Evolutionary conservation across 2,797 vertebrate genomes (phyloP), one percentile per base, ranked within the genome.

Genomic region (Amazona finschi): DNA sequence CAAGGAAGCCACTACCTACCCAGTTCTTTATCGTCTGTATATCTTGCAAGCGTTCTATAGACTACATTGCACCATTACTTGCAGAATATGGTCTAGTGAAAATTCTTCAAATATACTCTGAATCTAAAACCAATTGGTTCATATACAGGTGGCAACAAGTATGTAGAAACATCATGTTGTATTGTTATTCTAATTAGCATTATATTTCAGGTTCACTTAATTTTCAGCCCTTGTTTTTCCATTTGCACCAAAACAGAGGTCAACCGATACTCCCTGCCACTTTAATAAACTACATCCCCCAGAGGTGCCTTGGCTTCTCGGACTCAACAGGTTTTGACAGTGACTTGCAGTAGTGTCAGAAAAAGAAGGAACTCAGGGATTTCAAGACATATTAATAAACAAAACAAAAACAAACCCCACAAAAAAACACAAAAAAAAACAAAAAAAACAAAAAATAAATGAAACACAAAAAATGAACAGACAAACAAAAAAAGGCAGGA

Each of bases 361-460:
- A 90, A 43, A 33, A 11, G 3, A 27, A 73, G n/a, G 65, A 61
- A 46, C 31, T 7, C 3, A 30, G 1, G 1, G 3, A 1, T 0
- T 4, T 61, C n/a, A 50, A 62, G 39, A 58, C 3, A 61, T 16
- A 20, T 39, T 6, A 53, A 78, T 38, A 55, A 52, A 60, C 6
- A 11, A 1, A 8, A 28, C 9, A 33, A 47, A 22, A 39, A 25
- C 4, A 36, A 36, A 24, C 31, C 31, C 21, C 30, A 13, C 14
- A 17, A 22, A 15, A 30, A 49, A 25, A 8, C 24, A 27, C 47
- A 22, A 6, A 31, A 24, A 30, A 22, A 14, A 28, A n/a, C n/a
- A n/a, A n/a, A 33, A 15, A 30, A 49, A 25, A 13, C n/a, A 39
- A 27, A 22, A 65, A 10, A 30, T 14, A 6, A 3, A 3, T 13